Evolutionary conservation across 2,797 vertebrate genomes (phyloP), one percentile per base, ranked within the genome.

Genomic region (Micromesistius poutassou): DNA sequence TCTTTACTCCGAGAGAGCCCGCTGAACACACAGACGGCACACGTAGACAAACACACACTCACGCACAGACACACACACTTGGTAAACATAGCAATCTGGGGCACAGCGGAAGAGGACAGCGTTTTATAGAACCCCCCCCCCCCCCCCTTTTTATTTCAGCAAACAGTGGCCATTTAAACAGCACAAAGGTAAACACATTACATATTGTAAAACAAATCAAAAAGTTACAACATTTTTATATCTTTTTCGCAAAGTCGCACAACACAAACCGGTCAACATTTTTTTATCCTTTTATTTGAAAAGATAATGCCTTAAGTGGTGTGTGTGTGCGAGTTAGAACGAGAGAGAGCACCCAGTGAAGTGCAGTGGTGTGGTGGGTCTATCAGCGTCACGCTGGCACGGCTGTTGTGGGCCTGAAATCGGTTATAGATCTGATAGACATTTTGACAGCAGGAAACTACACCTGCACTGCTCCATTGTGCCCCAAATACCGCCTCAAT

Each of bases 381-480:
- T 19, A 35, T 71, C 66, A 36, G 66, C 86, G 83, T 75, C 84
- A 77, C 42, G 79, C 75, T 84, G 78, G 71, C 76, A 76, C 83
- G 85, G 86, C 76, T 77, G 75, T 79, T 79, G 77, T 76, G 81
- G 81, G 74, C 74, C 89, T 84, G 89, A 84, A 86, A 89, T 86
- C 78, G 86, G 81, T 87, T 84, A 83, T 83, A 90, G 84, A 87
- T 91, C 89, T 89, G 80, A 79, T 75, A 86, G 89, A 89, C 92
- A 88, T 91, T 90, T 86, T 93, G 93, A 94, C 93, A 93, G 90
- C 92, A 89, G 91, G 90, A 92, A 91, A 91, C 93, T 90, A 95
- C 93, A 94, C 94, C 92, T 95, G 94, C 91, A 90, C 87, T 66
- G 31, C 85, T 87, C 85, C 85, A 90, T 92, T 91, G 90, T 91